These are phyloP conservation scores for Drosophila pegasa DNA, from an alignment of 2,888 invertebrate genomes.

Conservation along the genomic window DNA sequence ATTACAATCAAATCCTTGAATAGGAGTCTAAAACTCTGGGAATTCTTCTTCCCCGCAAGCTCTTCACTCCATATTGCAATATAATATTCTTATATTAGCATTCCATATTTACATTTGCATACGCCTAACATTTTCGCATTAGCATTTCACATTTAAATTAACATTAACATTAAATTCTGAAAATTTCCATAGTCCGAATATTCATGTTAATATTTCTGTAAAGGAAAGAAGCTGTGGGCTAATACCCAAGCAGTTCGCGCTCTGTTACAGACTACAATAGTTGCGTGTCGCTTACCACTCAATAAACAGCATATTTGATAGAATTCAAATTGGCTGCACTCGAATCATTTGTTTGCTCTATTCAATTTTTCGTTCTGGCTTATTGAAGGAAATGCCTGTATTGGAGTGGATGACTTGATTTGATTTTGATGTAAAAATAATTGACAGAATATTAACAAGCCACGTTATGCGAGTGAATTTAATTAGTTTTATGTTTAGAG, in stretches of 20 bases:
- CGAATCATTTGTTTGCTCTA: constrained; percentile 11
- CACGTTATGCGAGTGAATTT: not conserved
- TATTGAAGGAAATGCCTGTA: not conserved
- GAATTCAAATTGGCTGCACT: constrained; percentile 15
- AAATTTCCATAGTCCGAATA: too few relatives aligned
- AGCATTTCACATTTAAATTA: not conserved
- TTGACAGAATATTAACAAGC: constrained; percentile 14
- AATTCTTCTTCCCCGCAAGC: too few relatives aligned
- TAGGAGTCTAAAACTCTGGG: not conserved
- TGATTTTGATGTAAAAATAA: constrained; percentile 43
- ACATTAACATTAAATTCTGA: not conserved
- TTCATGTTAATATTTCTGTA: not conserved
- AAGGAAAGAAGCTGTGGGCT: not conserved
- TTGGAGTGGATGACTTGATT: constrained; percentile 26
- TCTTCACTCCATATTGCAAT: too few relatives aligned
- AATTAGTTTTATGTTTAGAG: constrained; percentile 18
- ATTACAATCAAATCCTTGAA: not conserved
- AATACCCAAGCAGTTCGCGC: not conserved
- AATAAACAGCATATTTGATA: not conserved
- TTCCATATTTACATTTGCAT: not conserved
- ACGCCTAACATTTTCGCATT: not conserved
- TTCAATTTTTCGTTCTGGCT: constrained; percentile 22
- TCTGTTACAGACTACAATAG: constrained; percentile 1
- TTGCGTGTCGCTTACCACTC: not conserved
- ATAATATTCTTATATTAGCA: not conserved